Conservation (phyloP, 2,888 invertebrate species). For the Temnothorax rugatulus region DNA sequence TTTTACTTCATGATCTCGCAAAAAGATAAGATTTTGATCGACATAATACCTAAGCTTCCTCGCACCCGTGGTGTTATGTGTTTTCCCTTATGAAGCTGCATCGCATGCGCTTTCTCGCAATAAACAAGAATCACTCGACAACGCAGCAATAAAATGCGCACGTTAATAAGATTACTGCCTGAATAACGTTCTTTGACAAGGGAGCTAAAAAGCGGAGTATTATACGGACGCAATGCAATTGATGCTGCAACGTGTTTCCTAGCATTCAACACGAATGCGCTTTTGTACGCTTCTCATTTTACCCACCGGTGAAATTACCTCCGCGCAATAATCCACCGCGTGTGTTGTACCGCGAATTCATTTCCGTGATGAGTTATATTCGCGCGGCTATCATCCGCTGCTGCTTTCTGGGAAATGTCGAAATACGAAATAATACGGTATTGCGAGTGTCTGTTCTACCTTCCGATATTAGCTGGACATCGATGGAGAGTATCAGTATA, state of each 20-base stretch:
- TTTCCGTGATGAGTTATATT: constrained; percentile 41
- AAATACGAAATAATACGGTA: constrained; percentile 8
- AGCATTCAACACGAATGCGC: constrained; percentile 15
- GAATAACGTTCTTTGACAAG: constrained; percentile 44
- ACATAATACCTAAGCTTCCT: neutral
- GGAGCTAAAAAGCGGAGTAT: constrained; percentile 34
- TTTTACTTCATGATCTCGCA: neutral
- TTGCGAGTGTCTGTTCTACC: neutral
- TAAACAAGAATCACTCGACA: constrained; percentile 22
- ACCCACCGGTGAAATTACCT: constrained; percentile 40
- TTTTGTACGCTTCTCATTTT: constrained; percentile 45
- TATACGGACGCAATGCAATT: constrained; percentile 7
- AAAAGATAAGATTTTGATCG: constrained; percentile 4
- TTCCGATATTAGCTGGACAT: neutral
- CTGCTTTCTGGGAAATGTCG: constrained; percentile 26
- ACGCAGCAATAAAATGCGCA: constrained; percentile 21
- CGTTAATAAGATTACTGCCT: constrained; percentile 41
- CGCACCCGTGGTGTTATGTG: neutral
- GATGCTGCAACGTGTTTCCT: constrained; percentile 28
- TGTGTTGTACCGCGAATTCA: constrained; percentile 34
- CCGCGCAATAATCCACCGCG: constrained; percentile 33
- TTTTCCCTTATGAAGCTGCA: constrained; percentile 21
- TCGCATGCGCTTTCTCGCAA: neutral
- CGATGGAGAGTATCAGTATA: neutral
- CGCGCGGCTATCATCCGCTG: constrained; percentile 4